Percentiles rank a stretch among this genome's conserved stretches.
These are phyloP conservation scores for Leptopilina boulardi DNA, from an alignment of 1,140 invertebrate species.

Conservation along the genomic window DNA sequence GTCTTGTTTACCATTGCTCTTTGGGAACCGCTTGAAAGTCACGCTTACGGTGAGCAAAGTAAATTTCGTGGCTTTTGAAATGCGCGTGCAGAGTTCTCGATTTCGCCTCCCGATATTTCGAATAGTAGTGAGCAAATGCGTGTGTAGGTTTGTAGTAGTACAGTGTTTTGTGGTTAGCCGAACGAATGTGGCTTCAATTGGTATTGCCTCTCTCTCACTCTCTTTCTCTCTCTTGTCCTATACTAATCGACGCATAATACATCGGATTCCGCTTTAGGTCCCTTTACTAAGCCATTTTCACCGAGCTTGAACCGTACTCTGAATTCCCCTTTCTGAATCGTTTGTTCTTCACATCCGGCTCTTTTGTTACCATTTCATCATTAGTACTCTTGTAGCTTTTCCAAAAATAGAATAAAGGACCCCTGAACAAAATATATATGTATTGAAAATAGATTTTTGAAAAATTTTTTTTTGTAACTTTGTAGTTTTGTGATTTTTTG, in stretches of 20 bases:
- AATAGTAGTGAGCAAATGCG: slow-evolving; percentile 58
- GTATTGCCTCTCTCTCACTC: slow-evolving; percentile 31
- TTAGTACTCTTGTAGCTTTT: no score
- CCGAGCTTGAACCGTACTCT: slow-evolving; percentile 16
- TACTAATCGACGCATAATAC: slow-evolving; percentile 49
- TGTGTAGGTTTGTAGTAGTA: slow-evolving; percentile 58
- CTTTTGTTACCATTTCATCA: neutral
- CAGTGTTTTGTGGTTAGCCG: slow-evolving; percentile 15
- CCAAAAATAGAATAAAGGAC: no score
- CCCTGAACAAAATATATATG: no score
- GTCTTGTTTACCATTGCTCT: slow-evolving; percentile 41
- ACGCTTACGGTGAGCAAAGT: slow-evolving; percentile 56
- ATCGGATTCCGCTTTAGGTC: slow-evolving; percentile 39
- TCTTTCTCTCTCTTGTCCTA: no score
- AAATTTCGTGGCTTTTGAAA: slow-evolving; percentile 65
- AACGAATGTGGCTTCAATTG: slow-evolving; percentile 27
- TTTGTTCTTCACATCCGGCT: neutral
- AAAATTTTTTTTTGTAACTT: no score
- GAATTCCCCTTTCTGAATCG: neutral
- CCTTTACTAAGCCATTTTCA: slow-evolving; percentile 43
- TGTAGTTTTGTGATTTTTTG: no score
- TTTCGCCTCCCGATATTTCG: slow-evolving; percentile 51
- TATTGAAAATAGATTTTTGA: no score
- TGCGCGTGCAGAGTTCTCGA: slow-evolving; percentile 48
- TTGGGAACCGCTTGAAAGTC: slow-evolving; percentile 56